Conservation (phyloP, 1,140 invertebrate genomes). For the Aphis craccivora region DNA sequence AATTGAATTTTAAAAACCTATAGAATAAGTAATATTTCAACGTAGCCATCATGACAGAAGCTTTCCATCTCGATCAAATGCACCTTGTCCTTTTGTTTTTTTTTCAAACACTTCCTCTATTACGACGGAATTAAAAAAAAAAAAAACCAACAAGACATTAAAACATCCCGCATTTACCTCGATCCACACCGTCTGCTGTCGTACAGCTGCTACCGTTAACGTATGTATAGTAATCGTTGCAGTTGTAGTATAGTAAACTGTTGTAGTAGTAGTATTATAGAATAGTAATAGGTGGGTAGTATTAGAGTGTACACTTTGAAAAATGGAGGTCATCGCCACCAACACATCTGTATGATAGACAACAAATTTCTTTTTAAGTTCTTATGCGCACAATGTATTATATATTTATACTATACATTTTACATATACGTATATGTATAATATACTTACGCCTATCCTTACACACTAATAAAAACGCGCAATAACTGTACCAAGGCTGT, state of each 20-base stretch:
- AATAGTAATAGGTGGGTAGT: conserved; percentile 23
- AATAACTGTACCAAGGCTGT: conserved; percentile 49
- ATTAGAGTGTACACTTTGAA: not conserved
- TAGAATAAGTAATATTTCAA: conserved; percentile 35
- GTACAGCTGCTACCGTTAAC: conserved; percentile 48
- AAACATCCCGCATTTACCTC: conserved; percentile 55
- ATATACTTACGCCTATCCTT: too few relatives aligned
- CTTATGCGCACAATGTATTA: not conserved
- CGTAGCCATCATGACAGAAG: conserved; percentile 29
- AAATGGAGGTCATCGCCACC: conserved; percentile 37
- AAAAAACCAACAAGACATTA: conserved; percentile 57
- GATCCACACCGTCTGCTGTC: conserved; percentile 45
- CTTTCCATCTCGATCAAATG: conserved; percentile 54
- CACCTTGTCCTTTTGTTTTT: conserved; percentile 55
- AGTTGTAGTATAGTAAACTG: not conserved
- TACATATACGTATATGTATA: not conserved
- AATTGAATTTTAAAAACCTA: conserved; percentile 41
- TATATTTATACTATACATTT: not conserved
- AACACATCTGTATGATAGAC: conserved; percentile 19
- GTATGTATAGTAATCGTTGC: not conserved
- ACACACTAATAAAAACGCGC: not conserved
- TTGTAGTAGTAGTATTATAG: conserved; percentile 10
- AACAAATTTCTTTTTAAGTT: conserved; percentile 55
- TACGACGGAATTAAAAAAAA: conserved; percentile 47
- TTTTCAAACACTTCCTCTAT: conserved; percentile 48